Conservation (phyloP, 2,797 vertebrate genomes). For the Phalloptychus januarius region DNA sequence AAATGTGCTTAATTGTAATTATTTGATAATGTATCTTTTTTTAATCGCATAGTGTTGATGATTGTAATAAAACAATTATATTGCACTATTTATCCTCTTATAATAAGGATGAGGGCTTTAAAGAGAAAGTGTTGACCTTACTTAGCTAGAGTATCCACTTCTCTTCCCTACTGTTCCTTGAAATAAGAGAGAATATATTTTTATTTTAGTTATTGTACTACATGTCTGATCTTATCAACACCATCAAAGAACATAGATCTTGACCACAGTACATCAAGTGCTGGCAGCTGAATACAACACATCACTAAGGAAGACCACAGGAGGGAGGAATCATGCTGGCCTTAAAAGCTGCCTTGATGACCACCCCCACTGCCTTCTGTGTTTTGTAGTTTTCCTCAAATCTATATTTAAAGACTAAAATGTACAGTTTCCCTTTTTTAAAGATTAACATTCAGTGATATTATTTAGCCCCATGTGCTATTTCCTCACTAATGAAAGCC, state of each 20-base stretch:
- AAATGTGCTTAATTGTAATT: slow-evolving; percentile 58
- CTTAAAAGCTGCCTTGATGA: slow-evolving; percentile 47
- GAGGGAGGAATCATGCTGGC: slow-evolving; percentile 42
- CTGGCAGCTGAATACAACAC: slow-evolving; percentile 30
- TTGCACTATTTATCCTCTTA: slow-evolving; percentile 34
- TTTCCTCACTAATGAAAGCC: slow-evolving; percentile 58
- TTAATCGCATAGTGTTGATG: slow-evolving; percentile 39
- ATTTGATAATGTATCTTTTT: slow-evolving; percentile 37
- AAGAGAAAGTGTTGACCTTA: slow-evolving; percentile 45
- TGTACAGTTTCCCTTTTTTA: slow-evolving; percentile 51
- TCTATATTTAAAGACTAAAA: slow-evolving; percentile 51
- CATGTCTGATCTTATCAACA: slow-evolving; percentile 36
- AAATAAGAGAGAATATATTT: slow-evolving; percentile 18
- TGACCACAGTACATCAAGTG: slow-evolving; percentile 34
- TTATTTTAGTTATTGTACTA: slow-evolving; percentile 27
- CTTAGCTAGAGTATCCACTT: slow-evolving; percentile 1
- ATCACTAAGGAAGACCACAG: slow-evolving; percentile 48
- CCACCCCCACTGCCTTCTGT: slow-evolving; percentile 42
- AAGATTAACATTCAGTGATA: slow-evolving; percentile 49
- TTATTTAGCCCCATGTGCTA: slow-evolving; percentile 49
- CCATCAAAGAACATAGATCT: slow-evolving; percentile 38
- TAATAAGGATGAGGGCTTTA: slow-evolving; percentile 35
- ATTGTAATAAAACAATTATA: slow-evolving; percentile 65
- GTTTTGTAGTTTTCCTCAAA: slow-evolving; percentile 45
- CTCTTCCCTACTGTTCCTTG: slow-evolving; percentile 1